These are phyloP conservation scores for Callopanchax toddi DNA, from an alignment of 2,113 vertebrate species.

Conservation along the genomic window DNA sequence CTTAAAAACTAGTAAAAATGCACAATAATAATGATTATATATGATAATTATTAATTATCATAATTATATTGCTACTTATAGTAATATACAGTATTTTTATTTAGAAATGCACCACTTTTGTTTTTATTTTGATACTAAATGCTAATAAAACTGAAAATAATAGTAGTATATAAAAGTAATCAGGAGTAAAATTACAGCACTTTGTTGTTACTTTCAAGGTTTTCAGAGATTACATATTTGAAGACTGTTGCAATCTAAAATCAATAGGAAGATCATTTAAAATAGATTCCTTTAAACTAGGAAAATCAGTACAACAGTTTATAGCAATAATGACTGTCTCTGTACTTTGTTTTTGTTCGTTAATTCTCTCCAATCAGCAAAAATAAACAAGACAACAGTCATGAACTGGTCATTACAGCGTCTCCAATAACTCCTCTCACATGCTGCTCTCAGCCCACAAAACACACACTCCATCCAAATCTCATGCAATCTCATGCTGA, in stretches of 20 bases:
- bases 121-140: too few relatives aligned
- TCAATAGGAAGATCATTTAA: neutral
- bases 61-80: too few relatives aligned
- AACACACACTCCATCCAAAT: slow-evolving; percentile 2
- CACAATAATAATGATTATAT: too few relatives aligned
- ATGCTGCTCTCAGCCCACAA: slow-evolving; percentile 1
- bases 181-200: too few relatives aligned
- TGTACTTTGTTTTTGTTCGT: neutral
- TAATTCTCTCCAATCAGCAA: slow-evolving; percentile 27
- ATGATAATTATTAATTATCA: too few relatives aligned
- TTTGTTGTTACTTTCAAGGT: too few relatives aligned
- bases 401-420: slow-evolving; percentile 18
- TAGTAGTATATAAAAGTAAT: too few relatives aligned
- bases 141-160: too few relatives aligned
- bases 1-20: too few relatives aligned
- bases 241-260: neutral
- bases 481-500: slow-evolving; percentile 10
- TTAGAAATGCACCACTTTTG: too few relatives aligned
- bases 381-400: slow-evolving; percentile 30
- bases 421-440: slow-evolving; percentile 20
- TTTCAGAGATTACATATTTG: too few relatives aligned
- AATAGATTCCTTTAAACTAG: neutral
- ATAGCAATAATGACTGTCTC: neutral
- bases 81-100: too few relatives aligned
- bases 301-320: neutral